Conservation (phyloP, 2,888 invertebrate genomes). For the Torymus tubicola region DNA sequence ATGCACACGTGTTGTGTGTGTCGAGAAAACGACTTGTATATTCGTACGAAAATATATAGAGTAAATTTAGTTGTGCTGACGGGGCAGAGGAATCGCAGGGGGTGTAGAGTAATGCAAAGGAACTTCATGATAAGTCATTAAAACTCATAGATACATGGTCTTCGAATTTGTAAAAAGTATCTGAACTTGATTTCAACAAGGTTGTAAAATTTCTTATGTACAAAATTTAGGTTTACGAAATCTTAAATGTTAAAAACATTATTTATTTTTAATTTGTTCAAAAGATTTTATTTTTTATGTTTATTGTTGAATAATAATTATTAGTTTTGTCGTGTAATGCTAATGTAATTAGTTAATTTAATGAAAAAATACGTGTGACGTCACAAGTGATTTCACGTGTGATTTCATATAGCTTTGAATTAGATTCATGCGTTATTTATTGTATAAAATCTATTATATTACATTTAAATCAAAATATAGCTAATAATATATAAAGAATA, state of each 20-base stretch:
- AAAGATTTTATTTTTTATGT: not conserved
- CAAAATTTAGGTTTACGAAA: no score
- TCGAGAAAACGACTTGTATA: conserved; percentile 39
- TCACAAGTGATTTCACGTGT: conserved; percentile 11
- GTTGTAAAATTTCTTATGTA: no score
- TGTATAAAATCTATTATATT: not conserved
- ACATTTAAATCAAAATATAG: no score
- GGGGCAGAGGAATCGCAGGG: conserved; percentile 42
- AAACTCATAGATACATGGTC: conserved; percentile 24
- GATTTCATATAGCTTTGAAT: not conserved
- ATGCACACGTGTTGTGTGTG: conserved; percentile 13
- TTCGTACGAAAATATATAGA: not conserved
- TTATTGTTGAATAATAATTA: conserved; percentile 13
- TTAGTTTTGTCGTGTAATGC: not conserved
- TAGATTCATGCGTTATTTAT: not conserved
- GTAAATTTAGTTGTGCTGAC: conserved; percentile 32
- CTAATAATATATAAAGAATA: no score
- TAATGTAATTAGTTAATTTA: no score
- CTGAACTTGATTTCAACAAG: no score
- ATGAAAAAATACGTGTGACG: not conserved
- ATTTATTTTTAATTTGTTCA: no score
- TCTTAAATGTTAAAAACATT: not conserved
- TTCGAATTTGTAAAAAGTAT: not conserved
- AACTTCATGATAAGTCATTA: conserved; percentile 22
- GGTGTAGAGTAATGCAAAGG: conserved; percentile 30